A percentile compares a stretch with the other conserved stretches of the same genome.
phyloP scores from a whole-genome alignment of 2,113 vertebrate genomes.

The Oenanthe melanoleuca region DNA sequence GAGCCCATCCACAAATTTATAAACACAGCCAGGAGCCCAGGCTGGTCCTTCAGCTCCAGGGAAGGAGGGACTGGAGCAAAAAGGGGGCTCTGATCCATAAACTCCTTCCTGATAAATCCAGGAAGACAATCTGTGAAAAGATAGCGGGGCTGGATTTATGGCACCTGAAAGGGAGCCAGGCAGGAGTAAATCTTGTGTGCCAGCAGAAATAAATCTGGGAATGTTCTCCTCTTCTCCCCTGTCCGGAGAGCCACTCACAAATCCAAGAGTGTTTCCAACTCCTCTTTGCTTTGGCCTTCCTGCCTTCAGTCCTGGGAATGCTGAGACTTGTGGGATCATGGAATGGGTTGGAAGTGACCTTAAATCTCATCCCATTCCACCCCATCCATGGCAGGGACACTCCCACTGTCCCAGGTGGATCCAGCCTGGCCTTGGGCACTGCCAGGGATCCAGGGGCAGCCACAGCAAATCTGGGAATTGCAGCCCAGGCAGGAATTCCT shows the following conservation, averaged over 20 bases:
- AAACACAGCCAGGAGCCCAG: background rate
- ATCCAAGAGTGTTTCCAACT: background rate
- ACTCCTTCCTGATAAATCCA: constrained; percentile 55
- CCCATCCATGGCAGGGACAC: too few relatives aligned
- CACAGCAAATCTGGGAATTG: background rate
- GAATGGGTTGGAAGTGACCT: background rate
- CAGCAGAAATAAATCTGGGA: constrained; percentile 12
- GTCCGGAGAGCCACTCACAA: background rate
- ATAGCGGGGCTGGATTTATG: constrained; percentile 31
- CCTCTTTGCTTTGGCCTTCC: background rate
- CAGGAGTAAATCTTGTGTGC: background rate
- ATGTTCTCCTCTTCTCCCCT: background rate
- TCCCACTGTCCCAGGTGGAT: accelerated
- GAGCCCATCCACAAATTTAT: constrained; percentile 32
- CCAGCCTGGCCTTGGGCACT: too few relatives aligned
- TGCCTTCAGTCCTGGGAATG: background rate
- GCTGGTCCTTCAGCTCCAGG: background rate
- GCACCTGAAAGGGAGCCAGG: constrained; percentile 40
- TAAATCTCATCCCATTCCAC: background rate
- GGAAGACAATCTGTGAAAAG: constrained; percentile 17
- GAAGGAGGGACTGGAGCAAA: background rate
- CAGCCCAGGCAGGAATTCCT: background rate
- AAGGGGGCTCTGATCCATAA: background rate
- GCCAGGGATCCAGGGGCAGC: too few relatives aligned
- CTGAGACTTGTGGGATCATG: accelerated